These are phyloP conservation scores for Chrysemys picta DNA, from an alignment of 2,113 vertebrate genomes.

Conservation along the genomic window DNA sequence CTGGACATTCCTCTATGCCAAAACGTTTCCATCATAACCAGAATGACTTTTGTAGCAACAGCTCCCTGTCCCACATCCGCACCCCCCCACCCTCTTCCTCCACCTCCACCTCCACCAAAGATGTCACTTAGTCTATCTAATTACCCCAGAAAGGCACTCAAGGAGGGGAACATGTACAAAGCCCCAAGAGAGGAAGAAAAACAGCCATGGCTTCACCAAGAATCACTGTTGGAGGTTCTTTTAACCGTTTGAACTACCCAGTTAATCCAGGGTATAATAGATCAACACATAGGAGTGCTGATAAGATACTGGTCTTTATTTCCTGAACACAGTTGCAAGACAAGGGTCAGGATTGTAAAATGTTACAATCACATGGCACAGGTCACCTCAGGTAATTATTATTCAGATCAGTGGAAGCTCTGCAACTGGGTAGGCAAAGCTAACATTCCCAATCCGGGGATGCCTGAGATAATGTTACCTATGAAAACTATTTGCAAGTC, in stretches of 20 bases:
- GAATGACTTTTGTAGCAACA: background rate
- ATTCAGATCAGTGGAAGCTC: background rate
- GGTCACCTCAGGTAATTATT: background rate
- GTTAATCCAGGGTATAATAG: background rate
- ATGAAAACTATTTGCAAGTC: background rate
- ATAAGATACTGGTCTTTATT: background rate
- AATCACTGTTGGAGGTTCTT: background rate
- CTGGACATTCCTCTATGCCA: background rate
- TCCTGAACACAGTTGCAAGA: background rate
- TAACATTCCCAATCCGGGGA: background rate
- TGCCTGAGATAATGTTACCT: background rate
- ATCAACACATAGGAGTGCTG: background rate
- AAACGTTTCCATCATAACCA: background rate
- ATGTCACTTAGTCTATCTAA: background rate
- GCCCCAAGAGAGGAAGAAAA: background rate
- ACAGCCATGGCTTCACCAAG: background rate
- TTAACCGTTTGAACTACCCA: background rate
- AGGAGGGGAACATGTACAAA: background rate
- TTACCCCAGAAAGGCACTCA: background rate
- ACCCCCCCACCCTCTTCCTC: background rate
- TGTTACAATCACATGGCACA: background rate
- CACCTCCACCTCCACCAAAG: background rate
- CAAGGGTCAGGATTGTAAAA: background rate
- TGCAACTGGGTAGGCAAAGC: background rate
- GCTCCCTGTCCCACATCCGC: background rate